Base-by-base conservation (phyloP, 2,888 invertebrate genomes). In the Limnephilus marmoratus region DNA sequence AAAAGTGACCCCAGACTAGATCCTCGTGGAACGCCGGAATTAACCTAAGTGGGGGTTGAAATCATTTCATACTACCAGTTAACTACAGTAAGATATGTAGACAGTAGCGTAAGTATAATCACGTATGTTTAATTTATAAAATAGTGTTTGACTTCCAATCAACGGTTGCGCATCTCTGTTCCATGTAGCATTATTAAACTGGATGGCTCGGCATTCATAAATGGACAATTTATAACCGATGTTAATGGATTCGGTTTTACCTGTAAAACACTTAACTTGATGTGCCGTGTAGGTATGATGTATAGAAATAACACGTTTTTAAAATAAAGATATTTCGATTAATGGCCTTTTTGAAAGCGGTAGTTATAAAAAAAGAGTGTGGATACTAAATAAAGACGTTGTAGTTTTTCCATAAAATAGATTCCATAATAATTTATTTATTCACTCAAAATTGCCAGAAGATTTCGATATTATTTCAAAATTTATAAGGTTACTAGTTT, bases 241-340 rank as follows among this genome's bases (percentile, higher is more conserved):
- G 86, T 86, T 86, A 86, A 86, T 86, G 86, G 86, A 86, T 45
- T 45, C 45, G 29, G 13, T 86, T 86, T 86, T 41, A 86, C 45
- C 41, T 86, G 45, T 86, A 86, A 86, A 86, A 86, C 45, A 49
- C n/a, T 68, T 68, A 68, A 24, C 68, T 68, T 68, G 24, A 5
- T 68, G 7, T 68, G n/a, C 68, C 68, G 68, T 68, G 15, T 49
- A 49, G 49, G 68, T 68, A 68, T 53, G 18, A 53, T 53, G 53
- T 7, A 53, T 45, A 45, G 11, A 15, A 31, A 34, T 15, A 34
- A 34, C 82, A 82, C 29, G 82, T 34, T 15, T 82, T 31, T 82
- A 31, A 34, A 31, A 82, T 82, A 82, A 5, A 82, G 82, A 82
- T 82, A 82, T 82, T 82, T 4, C 29, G 82, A 13, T 82, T 82